phyloP scores from a whole-genome alignment of 2,113 vertebrate genomes.

The Aphyosemion australe region DNA sequence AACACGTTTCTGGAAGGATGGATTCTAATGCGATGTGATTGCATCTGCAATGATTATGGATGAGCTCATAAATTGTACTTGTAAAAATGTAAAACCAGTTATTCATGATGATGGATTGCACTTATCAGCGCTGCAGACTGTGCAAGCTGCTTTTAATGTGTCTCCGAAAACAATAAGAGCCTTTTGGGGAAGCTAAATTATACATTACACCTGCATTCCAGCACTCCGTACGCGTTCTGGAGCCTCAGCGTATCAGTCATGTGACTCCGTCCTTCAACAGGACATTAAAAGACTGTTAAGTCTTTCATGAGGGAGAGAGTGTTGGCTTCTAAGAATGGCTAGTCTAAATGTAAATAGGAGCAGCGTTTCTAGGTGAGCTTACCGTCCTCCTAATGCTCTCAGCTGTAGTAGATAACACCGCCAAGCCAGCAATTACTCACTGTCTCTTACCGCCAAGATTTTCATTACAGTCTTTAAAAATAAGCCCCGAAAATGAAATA shows the following conservation, averaged over 20 bases:
- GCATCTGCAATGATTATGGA: conserved; percentile 44
- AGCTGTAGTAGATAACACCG: conserved; percentile 76
- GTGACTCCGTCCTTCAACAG: conserved; percentile 41
- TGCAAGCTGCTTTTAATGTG: conserved; percentile 34
- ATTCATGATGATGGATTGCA: conserved; percentile 54
- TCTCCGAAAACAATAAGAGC: conserved; percentile 19
- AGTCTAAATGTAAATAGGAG: conserved; percentile 82
- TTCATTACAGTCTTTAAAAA: conserved; percentile 74
- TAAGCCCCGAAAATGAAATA: conserved; percentile 27
- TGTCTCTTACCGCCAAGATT: conserved; percentile 67
- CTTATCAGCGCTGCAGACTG: conserved; percentile 15
- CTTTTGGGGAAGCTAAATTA: conserved; percentile 9
- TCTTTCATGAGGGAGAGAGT: conserved; percentile 49
- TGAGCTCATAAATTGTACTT: conserved; percentile 33
- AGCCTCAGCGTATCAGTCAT: conserved; percentile 36
- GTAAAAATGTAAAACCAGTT: conserved; percentile 33
- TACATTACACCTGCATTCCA: conserved; percentile 17
- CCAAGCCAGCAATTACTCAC: conserved; percentile 78
- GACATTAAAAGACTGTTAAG: conserved; percentile 74
- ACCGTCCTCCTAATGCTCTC: conserved; percentile 45
- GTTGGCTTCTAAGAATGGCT: conserved; percentile 49
- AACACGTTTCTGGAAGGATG: conserved; percentile 2
- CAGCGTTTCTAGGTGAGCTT: conserved; percentile 55
- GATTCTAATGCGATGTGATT: conserved; percentile 36
- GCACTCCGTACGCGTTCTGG: conserved; percentile 2